Conservation (phyloP, 2,113 vertebrate species). For the Bujurquina vittata region DNA sequence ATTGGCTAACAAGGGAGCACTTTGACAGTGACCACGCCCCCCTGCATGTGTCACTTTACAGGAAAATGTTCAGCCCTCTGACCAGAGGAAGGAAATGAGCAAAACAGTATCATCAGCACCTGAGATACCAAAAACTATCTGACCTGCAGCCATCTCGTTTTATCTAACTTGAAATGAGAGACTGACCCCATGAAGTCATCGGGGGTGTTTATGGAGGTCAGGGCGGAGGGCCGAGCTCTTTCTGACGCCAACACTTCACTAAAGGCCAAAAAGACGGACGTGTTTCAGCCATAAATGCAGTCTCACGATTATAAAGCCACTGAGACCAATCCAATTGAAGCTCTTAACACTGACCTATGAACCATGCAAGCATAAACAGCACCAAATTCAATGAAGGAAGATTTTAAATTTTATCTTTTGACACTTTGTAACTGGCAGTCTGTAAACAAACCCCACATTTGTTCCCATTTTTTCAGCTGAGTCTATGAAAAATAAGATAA, state of each 20-base stretch:
- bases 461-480: background rate
- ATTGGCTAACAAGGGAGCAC: conserved; percentile 20
- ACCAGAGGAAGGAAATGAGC: background rate
- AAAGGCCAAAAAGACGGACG: background rate
- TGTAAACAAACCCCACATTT: background rate
- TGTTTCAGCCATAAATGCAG: no score
- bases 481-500: rapidly evolving
- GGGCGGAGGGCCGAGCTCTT: background rate
- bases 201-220: no score
- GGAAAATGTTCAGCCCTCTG: background rate
- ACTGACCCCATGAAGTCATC: no score
- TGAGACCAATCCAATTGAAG: no score
- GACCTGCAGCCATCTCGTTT: background rate
- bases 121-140: background rate
- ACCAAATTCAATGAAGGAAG: no score
- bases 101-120: background rate
- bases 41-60: background rate
- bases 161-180: no score
- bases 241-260: background rate
- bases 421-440: background rate
- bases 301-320: no score
- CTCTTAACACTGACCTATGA: no score
- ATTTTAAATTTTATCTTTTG: background rate
- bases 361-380: no score
- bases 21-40: background rate